Base-by-base conservation (phyloP, 2,797 vertebrate genomes). In the Pogonophryne albipinna region DNA sequence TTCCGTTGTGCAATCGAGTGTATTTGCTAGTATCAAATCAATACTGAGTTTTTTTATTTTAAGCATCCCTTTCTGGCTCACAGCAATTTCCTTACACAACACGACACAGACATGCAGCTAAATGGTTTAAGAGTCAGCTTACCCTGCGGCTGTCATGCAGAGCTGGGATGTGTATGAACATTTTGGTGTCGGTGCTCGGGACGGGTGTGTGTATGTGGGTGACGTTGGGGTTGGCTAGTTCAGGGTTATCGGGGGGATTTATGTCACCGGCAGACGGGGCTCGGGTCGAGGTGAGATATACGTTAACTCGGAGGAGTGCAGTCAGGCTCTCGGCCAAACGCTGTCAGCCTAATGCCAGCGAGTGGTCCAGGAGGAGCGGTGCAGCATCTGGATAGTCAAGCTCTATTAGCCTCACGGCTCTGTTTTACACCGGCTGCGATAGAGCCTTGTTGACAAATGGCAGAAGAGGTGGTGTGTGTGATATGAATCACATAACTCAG, bases 341-440 rank as follows among this genome's bases (percentile, higher is more conserved):
- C 79, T 90, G 88, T 89, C 90, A 89, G 85, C 68, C 79, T 87
- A 88, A 92, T 79, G 78, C 89, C 50, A 67, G 78, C 42, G 46
- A 82, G 79, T 56, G 57, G 87, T 80, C 87, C 87, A 17, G 79
- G 87, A 89, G 91, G 88, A 89, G 81, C 73, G 44, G 66, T 46
- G 51, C 82, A 89, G 92, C 92, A 91, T 93, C 93, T 94, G 94
- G 93, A 87, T 88, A 88, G 92, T 93, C 93, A 94, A 84, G 93
- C 92, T 93, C 93, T 89, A 95, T 95, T 95, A 94, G 85, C 78
- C 90, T 83, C 78, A 74, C 56, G 51, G 90, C 90, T 81, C 87
- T 76, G 89, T 91, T 88, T 86, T 90, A 92, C 89, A 87, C 72
- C 19, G 38, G 87, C 87, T 90, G 86, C 90, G 78, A 92, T 93